phyloP scores from a whole-genome alignment of 2,888 invertebrate species.

The Tenthredo notha region DNA sequence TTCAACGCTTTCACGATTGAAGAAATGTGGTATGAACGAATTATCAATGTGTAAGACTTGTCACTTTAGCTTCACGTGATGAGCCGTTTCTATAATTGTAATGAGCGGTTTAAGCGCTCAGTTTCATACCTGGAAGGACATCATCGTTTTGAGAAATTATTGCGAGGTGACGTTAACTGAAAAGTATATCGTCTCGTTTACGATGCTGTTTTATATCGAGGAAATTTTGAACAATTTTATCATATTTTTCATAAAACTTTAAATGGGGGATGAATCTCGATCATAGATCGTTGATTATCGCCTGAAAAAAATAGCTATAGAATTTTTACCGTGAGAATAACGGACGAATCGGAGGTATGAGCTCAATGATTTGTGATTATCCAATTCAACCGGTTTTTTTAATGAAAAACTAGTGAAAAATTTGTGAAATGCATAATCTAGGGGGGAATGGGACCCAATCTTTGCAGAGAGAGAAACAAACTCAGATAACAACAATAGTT shows the following conservation, averaged over 20 bases:
- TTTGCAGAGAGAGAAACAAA: conserved; percentile 14
- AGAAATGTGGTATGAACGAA: not conserved
- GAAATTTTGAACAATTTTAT: conserved; percentile 53
- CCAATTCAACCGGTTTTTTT: not conserved
- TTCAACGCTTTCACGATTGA: not conserved
- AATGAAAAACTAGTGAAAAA: not conserved
- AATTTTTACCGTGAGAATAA: conserved; percentile 51
- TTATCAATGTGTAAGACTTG: not conserved
- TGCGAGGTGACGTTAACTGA: conserved; percentile 23
- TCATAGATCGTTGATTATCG: conserved; percentile 31
- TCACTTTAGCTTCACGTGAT: not conserved
- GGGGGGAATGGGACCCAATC: not conserved
- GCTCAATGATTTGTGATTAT: not conserved
- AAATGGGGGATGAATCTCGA: conserved; percentile 5
- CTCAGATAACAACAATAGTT: not conserved
- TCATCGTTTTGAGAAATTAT: conserved; percentile 40
- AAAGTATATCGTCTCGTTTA: conserved; percentile 20
- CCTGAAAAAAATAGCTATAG: conserved; percentile 51
- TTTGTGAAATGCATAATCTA: conserved; percentile 7
- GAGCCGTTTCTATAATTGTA: not conserved
- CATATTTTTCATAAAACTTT: conserved; percentile 45
- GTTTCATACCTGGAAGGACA: conserved; percentile 29
- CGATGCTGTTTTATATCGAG: conserved; percentile 28
- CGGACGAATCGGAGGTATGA: not conserved
- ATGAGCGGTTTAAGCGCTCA: not conserved